These are phyloP conservation scores for Falco cherrug DNA, from an alignment of 2,797 vertebrate genomes.

Conservation along the genomic window DNA sequence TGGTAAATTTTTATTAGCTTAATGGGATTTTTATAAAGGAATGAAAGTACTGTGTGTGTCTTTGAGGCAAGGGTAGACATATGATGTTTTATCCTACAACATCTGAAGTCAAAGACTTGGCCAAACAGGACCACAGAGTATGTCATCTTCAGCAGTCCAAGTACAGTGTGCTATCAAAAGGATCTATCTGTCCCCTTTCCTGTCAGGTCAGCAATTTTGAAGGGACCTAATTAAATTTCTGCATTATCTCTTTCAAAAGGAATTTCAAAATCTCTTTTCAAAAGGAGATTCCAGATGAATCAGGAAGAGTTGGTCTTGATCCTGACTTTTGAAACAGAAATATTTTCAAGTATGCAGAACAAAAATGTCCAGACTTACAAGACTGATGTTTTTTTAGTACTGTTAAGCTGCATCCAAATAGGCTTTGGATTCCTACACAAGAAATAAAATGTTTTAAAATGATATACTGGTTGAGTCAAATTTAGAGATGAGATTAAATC, in stretches of 20 bases:
- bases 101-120: not conserved
- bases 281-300: not conserved
- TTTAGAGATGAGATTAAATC: not conserved
- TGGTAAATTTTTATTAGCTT: not conserved
- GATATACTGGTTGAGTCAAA: not conserved
- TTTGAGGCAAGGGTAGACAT: not conserved
- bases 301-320: not conserved
- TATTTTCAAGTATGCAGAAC: not conserved
- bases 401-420: not conserved
- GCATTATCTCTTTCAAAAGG: not conserved
- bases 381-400: not conserved
- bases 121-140: not conserved
- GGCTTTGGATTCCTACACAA: not conserved
- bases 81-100: fast-evolving
- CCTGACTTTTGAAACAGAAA: not conserved
- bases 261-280: too few species aligned
- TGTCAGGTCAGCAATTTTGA: not conserved
- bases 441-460: not conserved
- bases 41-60: not conserved
- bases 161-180: not conserved
- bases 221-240: not conserved
- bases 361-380: not conserved
- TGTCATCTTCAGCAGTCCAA: not conserved
- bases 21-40: not conserved
- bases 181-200: not conserved